phyloP scores from a whole-genome alignment of 2,113 vertebrate genomes.

The Gobius niger region DNA sequence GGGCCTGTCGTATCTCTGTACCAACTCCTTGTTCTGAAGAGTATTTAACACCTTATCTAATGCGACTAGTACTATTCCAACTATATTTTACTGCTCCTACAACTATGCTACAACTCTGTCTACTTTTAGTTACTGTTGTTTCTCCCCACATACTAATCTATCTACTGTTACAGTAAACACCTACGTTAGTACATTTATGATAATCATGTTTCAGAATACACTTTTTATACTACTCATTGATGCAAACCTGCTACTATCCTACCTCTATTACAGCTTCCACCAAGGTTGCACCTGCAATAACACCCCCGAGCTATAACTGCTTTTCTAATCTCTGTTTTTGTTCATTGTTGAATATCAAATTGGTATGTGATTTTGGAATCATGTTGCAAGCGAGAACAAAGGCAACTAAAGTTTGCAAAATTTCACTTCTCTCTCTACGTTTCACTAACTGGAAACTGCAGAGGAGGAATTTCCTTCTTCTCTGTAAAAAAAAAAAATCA shows the following conservation, averaged over 20 bases:
- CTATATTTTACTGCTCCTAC: not conserved
- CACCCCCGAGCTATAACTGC: too few relatives aligned
- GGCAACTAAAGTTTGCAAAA: not conserved
- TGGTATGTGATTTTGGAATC: not conserved
- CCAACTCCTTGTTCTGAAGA: not conserved
- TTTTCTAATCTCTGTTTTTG: not conserved
- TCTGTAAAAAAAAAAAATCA: slow-evolving; percentile 6
- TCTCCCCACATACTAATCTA: too few relatives aligned
- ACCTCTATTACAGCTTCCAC: too few relatives aligned
- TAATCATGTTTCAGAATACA: too few relatives aligned
- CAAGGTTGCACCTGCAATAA: too few relatives aligned
- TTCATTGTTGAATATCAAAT: not conserved
- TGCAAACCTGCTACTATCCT: too few relatives aligned
- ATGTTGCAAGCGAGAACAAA: slow-evolving; percentile 4
- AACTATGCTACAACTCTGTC: not conserved
- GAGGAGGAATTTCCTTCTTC: slow-evolving; percentile 49
- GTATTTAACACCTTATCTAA: not conserved
- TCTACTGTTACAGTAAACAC: not conserved
- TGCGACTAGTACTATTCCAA: not conserved
- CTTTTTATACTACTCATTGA: too few relatives aligned
- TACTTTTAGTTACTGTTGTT: not conserved
- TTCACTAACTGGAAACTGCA: slow-evolving; percentile 59
- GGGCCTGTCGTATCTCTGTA: slow-evolving; percentile 21
- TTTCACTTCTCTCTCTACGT: slow-evolving; percentile 71
- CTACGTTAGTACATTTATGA: too few relatives aligned